Conservation (phyloP, 2,888 invertebrate genomes). For the Drosophila recens region DNA sequence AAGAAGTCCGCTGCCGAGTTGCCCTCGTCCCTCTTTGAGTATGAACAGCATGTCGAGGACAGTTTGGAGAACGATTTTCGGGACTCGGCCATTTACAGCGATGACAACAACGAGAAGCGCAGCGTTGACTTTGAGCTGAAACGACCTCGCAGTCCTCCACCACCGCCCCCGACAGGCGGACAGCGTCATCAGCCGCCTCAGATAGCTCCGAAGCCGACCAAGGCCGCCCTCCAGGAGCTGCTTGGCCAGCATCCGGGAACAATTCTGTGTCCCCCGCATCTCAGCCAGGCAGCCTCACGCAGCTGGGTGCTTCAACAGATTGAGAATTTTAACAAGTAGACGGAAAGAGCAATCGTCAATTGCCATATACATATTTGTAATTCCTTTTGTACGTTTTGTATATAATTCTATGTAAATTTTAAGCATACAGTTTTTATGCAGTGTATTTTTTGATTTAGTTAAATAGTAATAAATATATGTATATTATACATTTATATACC, state of each 20-base stretch:
- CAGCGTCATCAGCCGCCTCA: slow-evolving; percentile 58
- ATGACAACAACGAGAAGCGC: slow-evolving; percentile 85
- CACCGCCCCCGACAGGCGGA: slow-evolving; percentile 67
- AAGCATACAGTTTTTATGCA: slow-evolving; percentile 7
- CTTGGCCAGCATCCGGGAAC: slow-evolving; percentile 55
- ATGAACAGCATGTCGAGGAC: slow-evolving; percentile 91
- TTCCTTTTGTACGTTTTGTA: slow-evolving; percentile 41
- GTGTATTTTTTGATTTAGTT: slow-evolving; percentile 33
- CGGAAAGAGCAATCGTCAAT: slow-evolving; percentile 15
- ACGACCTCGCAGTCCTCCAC: slow-evolving; percentile 73
- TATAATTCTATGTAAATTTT: slow-evolving; percentile 15
- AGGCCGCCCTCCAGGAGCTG: slow-evolving; percentile 41
- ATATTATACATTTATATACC: slow-evolving; percentile 22
- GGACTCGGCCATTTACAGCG: slow-evolving; percentile 94
- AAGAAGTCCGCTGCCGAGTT: slow-evolving; percentile 58
- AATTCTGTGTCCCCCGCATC: slow-evolving; percentile 77
- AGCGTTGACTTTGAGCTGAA: slow-evolving; percentile 64
- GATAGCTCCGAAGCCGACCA: slow-evolving; percentile 73
- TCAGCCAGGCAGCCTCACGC: slow-evolving; percentile 79
- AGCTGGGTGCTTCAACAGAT: slow-evolving; percentile 85
- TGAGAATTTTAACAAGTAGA: slow-evolving; percentile 84
- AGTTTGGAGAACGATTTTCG: slow-evolving; percentile 89
- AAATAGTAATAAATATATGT: slow-evolving; percentile 30
- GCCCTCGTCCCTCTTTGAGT: slow-evolving; percentile 88
- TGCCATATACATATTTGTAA: slow-evolving; percentile 58